These are phyloP conservation scores for Ectropis crepuscularia DNA, from an alignment of 2,888 invertebrate genomes.

Conservation along the genomic window DNA sequence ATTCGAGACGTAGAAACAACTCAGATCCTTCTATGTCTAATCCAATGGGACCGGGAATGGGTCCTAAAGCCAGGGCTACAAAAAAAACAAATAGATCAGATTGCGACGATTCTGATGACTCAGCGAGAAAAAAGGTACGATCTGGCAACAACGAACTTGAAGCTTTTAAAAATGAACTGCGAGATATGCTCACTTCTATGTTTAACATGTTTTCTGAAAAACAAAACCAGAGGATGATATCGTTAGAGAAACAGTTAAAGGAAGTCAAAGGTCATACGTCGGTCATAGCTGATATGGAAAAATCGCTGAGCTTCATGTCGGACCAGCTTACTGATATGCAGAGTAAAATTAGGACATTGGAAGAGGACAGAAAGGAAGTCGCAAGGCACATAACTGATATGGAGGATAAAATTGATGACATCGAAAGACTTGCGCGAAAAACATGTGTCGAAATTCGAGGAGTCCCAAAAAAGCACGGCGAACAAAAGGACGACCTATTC, in stretches of 20 bases:
- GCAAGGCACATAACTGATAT: background rate
- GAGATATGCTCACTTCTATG: background rate
- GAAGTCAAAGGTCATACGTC: background rate
- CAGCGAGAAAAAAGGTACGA: background rate
- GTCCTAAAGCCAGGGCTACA: too few relatives aligned
- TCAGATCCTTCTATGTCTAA: too few relatives aligned
- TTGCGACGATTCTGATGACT: background rate
- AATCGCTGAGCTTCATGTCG: slow-evolving; percentile 2
- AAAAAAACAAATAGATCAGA: too few relatives aligned
- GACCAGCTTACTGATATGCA: slow-evolving; percentile 2
- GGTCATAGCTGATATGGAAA: slow-evolving; percentile 1
- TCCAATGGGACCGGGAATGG: too few relatives aligned
- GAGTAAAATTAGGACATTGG: background rate
- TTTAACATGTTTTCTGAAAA: background rate
- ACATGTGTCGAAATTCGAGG: slow-evolving; percentile 5
- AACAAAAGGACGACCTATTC: slow-evolving; percentile 1
- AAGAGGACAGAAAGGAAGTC: background rate
- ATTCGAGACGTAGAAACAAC: too few relatives aligned
- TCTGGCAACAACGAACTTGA: too few relatives aligned
- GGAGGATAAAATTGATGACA: background rate
- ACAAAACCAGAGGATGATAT: background rate
- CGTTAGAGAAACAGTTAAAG: background rate
- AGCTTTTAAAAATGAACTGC: background rate
- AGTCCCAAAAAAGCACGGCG: background rate
- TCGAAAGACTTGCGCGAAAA: background rate